Conservation (phyloP, 2,797 vertebrate species). For the Enteromius anoplus region DNA sequence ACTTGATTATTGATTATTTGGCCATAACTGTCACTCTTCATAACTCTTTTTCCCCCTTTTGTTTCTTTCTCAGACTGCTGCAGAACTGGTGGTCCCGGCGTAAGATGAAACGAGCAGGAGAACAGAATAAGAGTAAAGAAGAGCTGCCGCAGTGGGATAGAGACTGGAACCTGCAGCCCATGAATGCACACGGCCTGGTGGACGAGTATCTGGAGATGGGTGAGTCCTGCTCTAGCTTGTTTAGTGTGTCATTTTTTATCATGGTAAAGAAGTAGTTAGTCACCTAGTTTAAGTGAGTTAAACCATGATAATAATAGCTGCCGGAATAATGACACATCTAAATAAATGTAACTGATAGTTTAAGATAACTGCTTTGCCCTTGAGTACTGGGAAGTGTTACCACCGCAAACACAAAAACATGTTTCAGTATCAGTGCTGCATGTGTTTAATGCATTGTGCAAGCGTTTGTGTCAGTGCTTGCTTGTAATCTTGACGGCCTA, state of each 20-base stretch:
- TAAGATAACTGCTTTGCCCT: neutral
- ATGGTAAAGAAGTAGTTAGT: neutral
- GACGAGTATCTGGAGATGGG: slow-evolving; percentile 99
- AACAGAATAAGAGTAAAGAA: slow-evolving; percentile 80
- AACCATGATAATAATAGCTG: neutral
- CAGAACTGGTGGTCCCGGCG: slow-evolving; percentile 99
- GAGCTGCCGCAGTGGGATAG: slow-evolving; percentile 97
- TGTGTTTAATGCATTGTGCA: neutral
- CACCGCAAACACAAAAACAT: neutral
- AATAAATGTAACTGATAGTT: neutral
- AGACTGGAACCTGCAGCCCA: slow-evolving; percentile 98
- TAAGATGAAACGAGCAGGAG: slow-evolving; percentile 91
- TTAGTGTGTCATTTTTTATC: neutral
- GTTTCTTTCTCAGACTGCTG: slow-evolving; percentile 80
- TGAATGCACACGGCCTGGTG: slow-evolving; percentile 97
- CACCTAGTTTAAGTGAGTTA: neutral
- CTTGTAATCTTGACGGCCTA: neutral
- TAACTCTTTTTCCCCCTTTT: neutral
- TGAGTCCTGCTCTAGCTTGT: slow-evolving; percentile 66
- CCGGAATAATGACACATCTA: neutral
- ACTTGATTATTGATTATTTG: neutral
- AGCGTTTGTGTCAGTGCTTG: neutral
- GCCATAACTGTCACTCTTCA: neutral
- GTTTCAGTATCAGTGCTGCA: neutral
- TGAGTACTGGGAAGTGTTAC: neutral